phyloP scores from a whole-genome alignment of 2,113 vertebrate genomes.

The Sceloporus undulatus region DNA sequence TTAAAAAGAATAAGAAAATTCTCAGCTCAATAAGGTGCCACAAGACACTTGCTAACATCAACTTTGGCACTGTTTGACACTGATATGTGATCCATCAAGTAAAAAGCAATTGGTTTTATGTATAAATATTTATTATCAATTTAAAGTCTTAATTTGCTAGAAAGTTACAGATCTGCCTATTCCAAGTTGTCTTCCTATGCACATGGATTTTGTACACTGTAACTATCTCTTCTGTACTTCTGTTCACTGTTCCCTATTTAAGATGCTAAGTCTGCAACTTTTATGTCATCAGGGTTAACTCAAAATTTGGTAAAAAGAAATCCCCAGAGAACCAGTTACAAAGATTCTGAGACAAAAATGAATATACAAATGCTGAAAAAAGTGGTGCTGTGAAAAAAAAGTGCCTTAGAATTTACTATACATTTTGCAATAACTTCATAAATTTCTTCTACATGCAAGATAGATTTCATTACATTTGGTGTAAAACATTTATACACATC shows the following conservation, averaged over 20 bases:
- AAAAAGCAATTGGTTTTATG: slow-evolving; percentile 53
- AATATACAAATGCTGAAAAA: slow-evolving; percentile 73
- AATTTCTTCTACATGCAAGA: slow-evolving; percentile 78
- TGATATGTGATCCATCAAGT: background rate
- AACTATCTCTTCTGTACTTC: slow-evolving; percentile 48
- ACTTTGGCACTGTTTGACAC: slow-evolving; percentile 41
- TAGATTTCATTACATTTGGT: slow-evolving; percentile 77
- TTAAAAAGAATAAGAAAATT: background rate
- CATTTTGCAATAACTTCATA: slow-evolving; percentile 80
- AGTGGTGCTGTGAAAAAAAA: slow-evolving; percentile 74
- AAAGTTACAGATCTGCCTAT: slow-evolving; percentile 55
- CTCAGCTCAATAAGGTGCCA: background rate
- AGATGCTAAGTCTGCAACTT: slow-evolving; percentile 41
- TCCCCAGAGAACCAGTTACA: slow-evolving; percentile 52
- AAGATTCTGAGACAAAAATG: slow-evolving; percentile 66
- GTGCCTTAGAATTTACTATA: slow-evolving; percentile 80
- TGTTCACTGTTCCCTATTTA: slow-evolving; percentile 30
- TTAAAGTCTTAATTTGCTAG: slow-evolving; percentile 65
- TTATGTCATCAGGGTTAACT: slow-evolving; percentile 57
- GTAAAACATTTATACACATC: slow-evolving; percentile 86
- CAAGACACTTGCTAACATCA: background rate
- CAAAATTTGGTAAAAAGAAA: slow-evolving; percentile 61
- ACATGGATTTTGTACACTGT: slow-evolving; percentile 47
- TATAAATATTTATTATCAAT: slow-evolving; percentile 77
- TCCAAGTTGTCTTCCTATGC: slow-evolving; percentile 45